Base-by-base conservation (phyloP, 2,888 invertebrate genomes). In the Eupithecia inturbata region DNA sequence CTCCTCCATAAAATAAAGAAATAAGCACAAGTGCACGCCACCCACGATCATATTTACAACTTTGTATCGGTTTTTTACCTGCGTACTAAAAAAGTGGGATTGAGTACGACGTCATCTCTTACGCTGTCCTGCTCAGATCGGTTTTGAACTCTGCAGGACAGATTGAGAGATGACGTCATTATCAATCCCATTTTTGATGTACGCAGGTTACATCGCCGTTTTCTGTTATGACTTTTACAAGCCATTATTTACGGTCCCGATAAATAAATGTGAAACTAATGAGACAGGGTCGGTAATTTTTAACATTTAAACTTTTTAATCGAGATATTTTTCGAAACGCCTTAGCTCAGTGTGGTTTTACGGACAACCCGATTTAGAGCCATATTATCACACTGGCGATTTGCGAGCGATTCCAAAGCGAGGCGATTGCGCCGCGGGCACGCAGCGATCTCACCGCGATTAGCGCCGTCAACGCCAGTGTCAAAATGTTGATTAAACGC, bases 281-380 rank as follows among this genome's bases (percentile, higher is more conserved):
- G 77, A 79, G 82, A 82, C 82, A 71, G 74, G 9, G n/a, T 22
- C 73, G 70, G 77, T 78, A 79, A 81, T 33, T 33, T 64, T 28
- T 74, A 66, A 72, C 67, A 71, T 82, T 86, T 86, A 84, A 85
- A 82, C 81, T 79, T 62, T 82, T 89, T 89, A 68, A 73, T 73
- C 76, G 68, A 66, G 68, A 31, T 31, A 63, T 77, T 87, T 85
- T 88, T 86, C 84, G 87, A 90, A 90, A 89, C 19, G 28, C n/a
- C 9, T 16, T 31, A 3, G 19, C 33, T 16, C 28, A 2, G 83
- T 86, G 84, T 80, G 26, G 41, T n/a, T 63, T 76, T 70, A 72
- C 67, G 39, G 72, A 72, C 68, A 26, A 60, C 60, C 71, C 71
- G 63, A 74, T 62, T 67, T 71, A n/a, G 26, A 3, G 66, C n/a